Evolutionary conservation across 2,888 invertebrate species (phyloP).

Genomic region (Xanthostigma xanthostigma): DNA sequence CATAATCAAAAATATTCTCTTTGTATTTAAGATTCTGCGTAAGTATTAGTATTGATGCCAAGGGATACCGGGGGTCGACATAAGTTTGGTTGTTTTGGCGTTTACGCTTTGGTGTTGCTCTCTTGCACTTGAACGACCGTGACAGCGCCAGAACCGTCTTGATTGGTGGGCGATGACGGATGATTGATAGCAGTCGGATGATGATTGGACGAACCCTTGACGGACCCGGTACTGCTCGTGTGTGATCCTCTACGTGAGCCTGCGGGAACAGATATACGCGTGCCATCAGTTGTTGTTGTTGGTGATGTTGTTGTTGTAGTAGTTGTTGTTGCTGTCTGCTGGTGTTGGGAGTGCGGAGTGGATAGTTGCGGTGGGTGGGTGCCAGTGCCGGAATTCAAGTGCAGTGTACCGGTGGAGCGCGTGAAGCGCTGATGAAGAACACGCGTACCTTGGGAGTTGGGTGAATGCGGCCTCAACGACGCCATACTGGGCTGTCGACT

Average conservation of each 20-base stretch:
- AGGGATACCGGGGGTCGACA: no score
- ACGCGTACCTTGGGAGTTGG: conserved; percentile 47
- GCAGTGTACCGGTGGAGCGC: background rate
- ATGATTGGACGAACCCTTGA: conserved; percentile 33
- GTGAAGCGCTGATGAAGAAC: conserved; percentile 8
- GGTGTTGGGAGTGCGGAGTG: background rate
- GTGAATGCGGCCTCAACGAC: conserved; percentile 68
- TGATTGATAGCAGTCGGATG: no score
- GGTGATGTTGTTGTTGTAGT: conserved; percentile 2
- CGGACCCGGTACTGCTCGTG: conserved; percentile 65
- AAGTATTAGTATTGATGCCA: no score
- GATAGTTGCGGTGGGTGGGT: background rate
- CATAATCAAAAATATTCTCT: no score
- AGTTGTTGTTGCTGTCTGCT: background rate
- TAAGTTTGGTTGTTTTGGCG: no score
- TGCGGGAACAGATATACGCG: conserved; percentile 11
- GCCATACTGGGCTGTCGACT: conserved; percentile 77
- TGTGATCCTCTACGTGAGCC: conserved; percentile 56
- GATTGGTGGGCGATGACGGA: no score
- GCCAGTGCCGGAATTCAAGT: no score
- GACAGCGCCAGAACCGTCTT: no score
- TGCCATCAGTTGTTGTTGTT: no score
- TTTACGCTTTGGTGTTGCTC: no score
- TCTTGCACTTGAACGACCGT: no score
- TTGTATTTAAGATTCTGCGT: no score